Evolutionary conservation across 2,113 vertebrate species (phyloP).

Genomic region (Pangasianodon gigas): DNA sequence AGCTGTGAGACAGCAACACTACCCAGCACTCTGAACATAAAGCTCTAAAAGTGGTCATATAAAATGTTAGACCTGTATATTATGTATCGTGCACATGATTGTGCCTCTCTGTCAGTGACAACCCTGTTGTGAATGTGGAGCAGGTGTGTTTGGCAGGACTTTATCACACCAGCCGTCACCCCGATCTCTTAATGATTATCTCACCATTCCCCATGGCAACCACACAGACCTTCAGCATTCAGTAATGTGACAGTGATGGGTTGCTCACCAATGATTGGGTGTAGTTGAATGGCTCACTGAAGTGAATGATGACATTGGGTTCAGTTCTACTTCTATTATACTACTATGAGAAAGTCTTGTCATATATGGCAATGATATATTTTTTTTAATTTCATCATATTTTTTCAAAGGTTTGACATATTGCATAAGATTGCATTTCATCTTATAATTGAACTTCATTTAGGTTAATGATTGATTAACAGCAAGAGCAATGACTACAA

Average conservation of each 20-base stretch:
- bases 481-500: not conserved
- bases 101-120: conserved; percentile 7
- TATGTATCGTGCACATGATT: not conserved
- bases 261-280: not conserved
- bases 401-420: not conserved
- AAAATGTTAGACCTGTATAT: not conserved
- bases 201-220: conserved; percentile 27
- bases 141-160: conserved; percentile 26
- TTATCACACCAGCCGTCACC: conserved; percentile 31
- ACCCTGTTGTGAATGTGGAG: not conserved
- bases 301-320: not conserved
- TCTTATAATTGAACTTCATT: not conserved
- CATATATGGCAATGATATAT: not conserved
- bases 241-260: conserved; percentile 4
- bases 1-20: not conserved
- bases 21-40: not conserved
- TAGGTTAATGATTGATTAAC: not conserved
- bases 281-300: not conserved
- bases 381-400: not conserved
- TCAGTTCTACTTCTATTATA: not conserved
- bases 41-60: not conserved
- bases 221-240: not conserved
- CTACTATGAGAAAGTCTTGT: not conserved
- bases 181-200: conserved; percentile 4
- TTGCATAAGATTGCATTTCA: not conserved